These are phyloP conservation scores for Erinaceus europaeus DNA, from an alignment of 2,113 vertebrate species.

Conservation along the genomic window DNA sequence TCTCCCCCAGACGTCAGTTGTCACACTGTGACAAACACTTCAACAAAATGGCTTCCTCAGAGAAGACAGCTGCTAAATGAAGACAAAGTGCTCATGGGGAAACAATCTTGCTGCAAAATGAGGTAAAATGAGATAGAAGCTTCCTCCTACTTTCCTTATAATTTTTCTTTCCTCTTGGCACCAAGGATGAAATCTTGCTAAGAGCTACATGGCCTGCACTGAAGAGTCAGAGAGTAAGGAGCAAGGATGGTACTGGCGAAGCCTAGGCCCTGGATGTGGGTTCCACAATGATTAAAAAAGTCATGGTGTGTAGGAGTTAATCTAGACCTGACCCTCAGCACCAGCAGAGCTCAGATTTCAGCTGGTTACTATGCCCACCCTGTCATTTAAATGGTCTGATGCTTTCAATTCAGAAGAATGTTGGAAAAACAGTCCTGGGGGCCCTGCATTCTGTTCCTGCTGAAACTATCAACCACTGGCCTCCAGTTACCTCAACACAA, in stretches of 20 bases:
- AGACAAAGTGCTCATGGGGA: constrained; percentile 70
- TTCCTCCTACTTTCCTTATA: constrained; percentile 11
- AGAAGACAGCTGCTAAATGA: constrained; percentile 74
- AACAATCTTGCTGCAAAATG: constrained; percentile 64
- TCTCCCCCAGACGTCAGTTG: constrained; percentile 13
- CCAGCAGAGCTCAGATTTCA: background rate
- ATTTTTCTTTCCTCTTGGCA: constrained; percentile 46
- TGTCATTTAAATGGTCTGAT: background rate
- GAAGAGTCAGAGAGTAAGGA: too few species aligned
- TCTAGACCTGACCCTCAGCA: background rate
- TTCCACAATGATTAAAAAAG: background rate
- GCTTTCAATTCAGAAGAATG: background rate
- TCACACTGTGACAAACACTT: constrained; percentile 69
- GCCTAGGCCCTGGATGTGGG: background rate
- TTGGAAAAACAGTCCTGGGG: background rate
- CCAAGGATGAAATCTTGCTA: background rate
- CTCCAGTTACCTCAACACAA: background rate
- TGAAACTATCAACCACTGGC: background rate
- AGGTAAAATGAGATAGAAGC: constrained; percentile 50
- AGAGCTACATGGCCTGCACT: too few species aligned
- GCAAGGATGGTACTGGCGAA: too few species aligned
- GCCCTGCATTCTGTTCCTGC: background rate
- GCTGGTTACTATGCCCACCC: background rate
- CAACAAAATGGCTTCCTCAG: constrained; percentile 71
- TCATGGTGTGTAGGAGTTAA: background rate